phyloP scores from a whole-genome alignment of 2,113 vertebrate genomes.

The Microcebus ravelobensis region DNA sequence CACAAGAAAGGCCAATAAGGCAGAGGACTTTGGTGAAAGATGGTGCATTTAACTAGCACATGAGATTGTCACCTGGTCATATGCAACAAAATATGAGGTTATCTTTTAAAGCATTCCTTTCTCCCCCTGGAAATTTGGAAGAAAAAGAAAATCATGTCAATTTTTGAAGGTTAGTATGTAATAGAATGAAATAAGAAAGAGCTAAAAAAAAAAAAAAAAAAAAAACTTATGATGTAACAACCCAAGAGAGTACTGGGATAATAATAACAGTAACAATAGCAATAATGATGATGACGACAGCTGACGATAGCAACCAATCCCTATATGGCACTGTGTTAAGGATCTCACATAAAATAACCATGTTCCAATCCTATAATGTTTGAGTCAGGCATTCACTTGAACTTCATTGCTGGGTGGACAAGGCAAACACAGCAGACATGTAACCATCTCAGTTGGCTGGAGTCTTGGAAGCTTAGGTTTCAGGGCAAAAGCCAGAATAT shows the following conservation, averaged over 20 bases:
- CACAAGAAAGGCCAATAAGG: accelerated
- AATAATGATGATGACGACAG: not conserved
- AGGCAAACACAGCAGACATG: not conserved
- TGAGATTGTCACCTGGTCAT: too few relatives aligned
- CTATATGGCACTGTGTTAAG: not conserved
- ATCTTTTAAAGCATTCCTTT: not conserved
- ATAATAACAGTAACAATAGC: not conserved
- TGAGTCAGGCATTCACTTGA: not conserved
- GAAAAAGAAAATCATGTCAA: not conserved
- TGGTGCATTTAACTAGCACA: too few relatives aligned
- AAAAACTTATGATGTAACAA: not conserved
- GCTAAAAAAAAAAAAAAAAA: not conserved
- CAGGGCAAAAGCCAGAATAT: not conserved
- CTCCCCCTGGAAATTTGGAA: not conserved
- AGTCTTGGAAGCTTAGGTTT: not conserved
- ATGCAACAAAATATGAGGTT: not conserved
- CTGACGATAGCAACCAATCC: not conserved
- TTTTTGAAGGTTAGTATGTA: not conserved
- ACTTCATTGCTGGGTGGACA: not conserved
- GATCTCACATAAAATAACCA: not conserved
- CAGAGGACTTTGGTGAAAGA: not conserved
- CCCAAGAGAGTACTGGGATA: not conserved
- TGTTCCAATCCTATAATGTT: not conserved
- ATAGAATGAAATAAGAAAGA: not conserved
- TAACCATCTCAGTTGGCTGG: not conserved